Evolutionary conservation across 2,888 invertebrate species (phyloP).

Genomic region (Allolobophora icterica): DNA sequence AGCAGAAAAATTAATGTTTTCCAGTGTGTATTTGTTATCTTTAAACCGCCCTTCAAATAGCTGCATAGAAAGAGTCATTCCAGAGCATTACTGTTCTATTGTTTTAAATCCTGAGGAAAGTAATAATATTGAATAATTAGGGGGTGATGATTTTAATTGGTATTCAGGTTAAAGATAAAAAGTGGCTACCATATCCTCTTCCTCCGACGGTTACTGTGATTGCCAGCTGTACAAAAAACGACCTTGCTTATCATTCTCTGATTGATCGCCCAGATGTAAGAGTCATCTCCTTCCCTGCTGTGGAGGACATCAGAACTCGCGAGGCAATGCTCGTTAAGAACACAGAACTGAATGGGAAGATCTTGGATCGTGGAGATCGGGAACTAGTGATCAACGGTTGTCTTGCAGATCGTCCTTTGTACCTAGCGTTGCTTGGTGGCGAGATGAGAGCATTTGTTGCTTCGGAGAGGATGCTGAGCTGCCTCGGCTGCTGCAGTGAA

Average conservation of each 20-base stretch:
- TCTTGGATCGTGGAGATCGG: conserved; percentile 49
- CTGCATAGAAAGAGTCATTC: neutral
- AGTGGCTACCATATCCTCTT: conserved; percentile 58
- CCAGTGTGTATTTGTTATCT: no score
- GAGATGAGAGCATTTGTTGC: conserved; percentile 55
- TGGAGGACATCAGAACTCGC: conserved; percentile 48
- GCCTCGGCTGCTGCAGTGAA: conserved; percentile 54
- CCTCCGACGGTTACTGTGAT: conserved; percentile 59
- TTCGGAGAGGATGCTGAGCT: conserved; percentile 51
- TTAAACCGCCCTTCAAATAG: no score
- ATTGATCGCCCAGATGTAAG: conserved; percentile 53
- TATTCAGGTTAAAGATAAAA: conserved; percentile 58
- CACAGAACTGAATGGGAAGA: conserved; percentile 51
- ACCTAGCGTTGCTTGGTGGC: conserved; percentile 53
- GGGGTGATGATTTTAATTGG: neutral
- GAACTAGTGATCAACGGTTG: conserved; percentile 51
- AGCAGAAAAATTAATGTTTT: no score
- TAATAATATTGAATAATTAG: neutral
- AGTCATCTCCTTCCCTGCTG: conserved; percentile 48
- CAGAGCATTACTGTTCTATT: neutral
- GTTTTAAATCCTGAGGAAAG: no score
- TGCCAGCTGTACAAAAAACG: conserved; percentile 56
- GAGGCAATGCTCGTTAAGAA: conserved; percentile 52
- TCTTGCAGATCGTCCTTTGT: conserved; percentile 54
- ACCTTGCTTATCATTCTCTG: conserved; percentile 54